Evolutionary conservation across 2,797 vertebrate genomes (phyloP), one percentile per base, ranked within the genome.

Genomic region (Dromococcyx pavoninus): DNA sequence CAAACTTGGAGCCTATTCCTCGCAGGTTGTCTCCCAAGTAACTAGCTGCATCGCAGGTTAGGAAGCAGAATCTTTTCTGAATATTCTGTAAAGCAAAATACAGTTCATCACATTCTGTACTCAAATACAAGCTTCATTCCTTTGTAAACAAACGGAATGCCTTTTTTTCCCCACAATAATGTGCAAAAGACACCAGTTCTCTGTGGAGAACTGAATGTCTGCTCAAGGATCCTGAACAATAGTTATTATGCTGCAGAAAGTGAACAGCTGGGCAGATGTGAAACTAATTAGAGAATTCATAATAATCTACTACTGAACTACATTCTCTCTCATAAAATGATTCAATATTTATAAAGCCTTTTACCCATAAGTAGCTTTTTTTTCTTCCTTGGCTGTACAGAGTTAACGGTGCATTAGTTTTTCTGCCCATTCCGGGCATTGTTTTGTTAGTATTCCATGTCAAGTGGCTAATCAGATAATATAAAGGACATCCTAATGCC

Each of bases 1-100:
- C 98, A 95, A 99, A 99, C 97, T 99, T 99, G 89, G 99, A 98
- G 46, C 99, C 99, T 51, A 99, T 99, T 88, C 99, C 99, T 86
- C 99, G 98, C 75, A 99, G 98, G 60, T 99, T 99, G 88, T 99
- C 99, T 56, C 99, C 99, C 37, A 99, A 98, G 96, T 99, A 99
- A 91, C 98, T 98, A 88, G 99, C 98, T 30, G 99, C 99, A 89
- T 99, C 99, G 11, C 98, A 99, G 11, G 99, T 99, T 93, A 99
- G 97, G 90, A 99, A 98, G 98, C 99, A 99, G 98, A 99, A 99
- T 97, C 99, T 99, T 93, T 98, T 99, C 97, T 99, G 99, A 97
- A 99, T 99, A 97, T 99, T 99, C 99, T 99, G 97, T 44, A 98
- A 98, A 92, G 70, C 27, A 97, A 95, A 96, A 91, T 27, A 91